Base-by-base conservation (phyloP, 23 tunicate genomes). In the Halocynthia roretzi region DNA sequence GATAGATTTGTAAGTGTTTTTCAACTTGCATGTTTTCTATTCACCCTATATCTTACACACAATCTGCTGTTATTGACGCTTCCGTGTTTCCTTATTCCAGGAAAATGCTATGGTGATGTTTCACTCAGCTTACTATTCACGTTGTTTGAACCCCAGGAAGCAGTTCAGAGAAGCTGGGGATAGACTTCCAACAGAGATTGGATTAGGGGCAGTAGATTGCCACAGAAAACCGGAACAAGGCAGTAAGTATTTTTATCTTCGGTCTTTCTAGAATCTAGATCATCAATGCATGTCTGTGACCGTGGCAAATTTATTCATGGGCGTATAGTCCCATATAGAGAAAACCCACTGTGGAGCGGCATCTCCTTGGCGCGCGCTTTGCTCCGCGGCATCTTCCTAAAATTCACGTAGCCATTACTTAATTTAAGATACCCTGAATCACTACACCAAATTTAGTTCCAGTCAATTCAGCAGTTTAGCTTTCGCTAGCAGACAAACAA, bases 201-300 rank as follows among this genome's bases (percentile, higher is more conserved):
- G 87, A 52, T 73, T 86, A 50, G 98, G 98, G 50, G 98, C 98
- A 57, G 87, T 92, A 7, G 98, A 92, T 55, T 92, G 98, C 67
- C 88, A 92, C 73, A 62, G 98, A 51, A 58, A 79, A 31, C 98
- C 98, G 7, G 92, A 92, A 48, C 91, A 92, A 68, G 98, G 98
- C 67, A 31, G 98, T 92, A 65, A 77, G 97, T 85, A 8, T 10
- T 6, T 1, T 17, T 14, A 68, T 19, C 40, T 68, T 22, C 22
- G 20, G 48, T 15, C 72, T 68, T 18, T 68, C 40, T 14, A 21
- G 14, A 18, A 21, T 17, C 15, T 68, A 20, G 44, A 12, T 68
- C 21, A 15, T 15, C 64, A 15, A 17, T 15, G 17, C 64, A 15
- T 17, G 17, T 6, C 21, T 60, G 64, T 57, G n/a, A 60, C 17